These are phyloP conservation scores for Liodrosophila aerea DNA, from an alignment of 2,888 invertebrate genomes.

Conservation along the genomic window DNA sequence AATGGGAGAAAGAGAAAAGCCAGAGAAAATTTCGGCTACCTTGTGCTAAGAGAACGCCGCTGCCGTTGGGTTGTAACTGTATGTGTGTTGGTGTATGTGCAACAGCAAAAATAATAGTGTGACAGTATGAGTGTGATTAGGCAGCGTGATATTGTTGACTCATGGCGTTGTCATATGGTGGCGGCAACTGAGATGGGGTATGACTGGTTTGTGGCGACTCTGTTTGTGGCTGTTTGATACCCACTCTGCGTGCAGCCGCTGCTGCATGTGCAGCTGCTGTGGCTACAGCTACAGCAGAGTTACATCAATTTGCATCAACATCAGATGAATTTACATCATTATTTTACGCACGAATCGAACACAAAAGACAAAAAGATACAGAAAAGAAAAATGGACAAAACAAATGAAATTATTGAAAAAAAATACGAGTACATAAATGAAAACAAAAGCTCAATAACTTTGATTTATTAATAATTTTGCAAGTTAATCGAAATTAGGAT, in stretches of 20 bases:
- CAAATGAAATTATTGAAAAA: conserved; percentile 9
- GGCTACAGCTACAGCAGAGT: conserved; percentile 61
- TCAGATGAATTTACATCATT: conserved; percentile 24
- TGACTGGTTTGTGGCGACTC: conserved; percentile 7
- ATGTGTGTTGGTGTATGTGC: conserved; percentile 11
- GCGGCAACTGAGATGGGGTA: conserved; percentile 30
- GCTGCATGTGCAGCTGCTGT: conserved; percentile 68
- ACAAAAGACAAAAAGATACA: conserved; percentile 14
- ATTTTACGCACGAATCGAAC: background rate
- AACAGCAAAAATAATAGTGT: conserved; percentile 14
- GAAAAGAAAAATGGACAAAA: conserved; percentile 49
- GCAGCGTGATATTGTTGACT: conserved; percentile 25
- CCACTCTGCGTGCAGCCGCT: conserved; percentile 63
- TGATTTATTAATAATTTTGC: no score
- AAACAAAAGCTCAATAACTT: no score
- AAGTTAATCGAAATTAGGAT: no score
- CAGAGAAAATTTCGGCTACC: no score
- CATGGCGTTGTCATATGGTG: conserved; percentile 34
- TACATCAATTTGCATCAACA: conserved; percentile 32
- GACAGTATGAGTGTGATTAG: conserved; percentile 10
- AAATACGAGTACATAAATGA: conserved; percentile 4
- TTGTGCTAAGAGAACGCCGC: background rate
- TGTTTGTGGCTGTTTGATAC: conserved; percentile 44
- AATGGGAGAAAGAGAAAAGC: background rate
- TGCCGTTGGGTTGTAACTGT: background rate